Base-by-base conservation (phyloP, 2,888 invertebrate species). In the Tipula unca region DNA sequence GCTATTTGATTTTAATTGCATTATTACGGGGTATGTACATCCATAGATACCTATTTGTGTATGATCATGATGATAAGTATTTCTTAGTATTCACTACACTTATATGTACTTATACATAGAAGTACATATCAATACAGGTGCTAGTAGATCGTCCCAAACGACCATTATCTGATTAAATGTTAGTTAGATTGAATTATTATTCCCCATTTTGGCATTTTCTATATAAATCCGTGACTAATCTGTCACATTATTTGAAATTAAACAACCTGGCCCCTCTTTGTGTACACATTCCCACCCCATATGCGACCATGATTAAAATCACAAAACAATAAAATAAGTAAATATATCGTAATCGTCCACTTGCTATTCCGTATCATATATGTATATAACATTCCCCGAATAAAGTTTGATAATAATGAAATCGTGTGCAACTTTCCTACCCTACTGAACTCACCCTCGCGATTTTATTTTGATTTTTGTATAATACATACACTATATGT, bases 251-350 rank as follows among this genome's bases (percentile, higher is more conserved):
- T 69, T 25, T 10, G 69, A 25, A 69, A 69, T 69, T 69, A 69
- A 69, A 69, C 69, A 69, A 69, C 69, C 69, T 69, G 69, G 25
- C 69, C 69, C 69, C 25, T 69, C 69, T 10, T 25, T 13, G 20
- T 48, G 20, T 69, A 25, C 10, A 69, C 25, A 25, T 3, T 3
- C 69, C 10, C 69, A 69, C 25, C 25, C 69, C 69, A 69, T 69
- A 69, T 69, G 10, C 69, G 69, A 69, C 69, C 13, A 4, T 69
- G 69, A 69, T 69, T 69, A 69, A 69, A 69, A 69, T 69, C 69
- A 69, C 69, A 69, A 69, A 69, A 69, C 69, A 69, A 69, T 69
- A 69, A 69, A 69, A 69, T 69, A 69, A 69, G 69, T 69, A 69
- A 69, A 69, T 69, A 69, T 69, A 69, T 25, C 25, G 25, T 69